Base-by-base conservation (phyloP, 1,140 invertebrate species). In the Cydia strobilella region DNA sequence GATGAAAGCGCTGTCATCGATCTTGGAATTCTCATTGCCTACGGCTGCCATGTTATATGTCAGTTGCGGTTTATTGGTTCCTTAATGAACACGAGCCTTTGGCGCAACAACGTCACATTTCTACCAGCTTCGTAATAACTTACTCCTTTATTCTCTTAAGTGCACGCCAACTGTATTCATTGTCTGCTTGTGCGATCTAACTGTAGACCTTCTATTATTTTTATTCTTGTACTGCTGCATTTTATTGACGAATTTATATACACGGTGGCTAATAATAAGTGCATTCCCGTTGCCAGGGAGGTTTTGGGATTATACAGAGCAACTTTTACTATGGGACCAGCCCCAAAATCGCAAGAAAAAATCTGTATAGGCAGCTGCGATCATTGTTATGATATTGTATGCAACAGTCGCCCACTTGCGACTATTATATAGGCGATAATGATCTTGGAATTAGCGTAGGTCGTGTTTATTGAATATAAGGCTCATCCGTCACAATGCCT, bases 371-470 rank as follows among this genome's bases (percentile, higher is more conserved):
- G 65, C 65, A 69, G 65, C 27, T 75, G 39, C n/a, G 73, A 51
- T 74, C 75, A 75, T 80, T 85, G 80, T 86, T 86, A 86, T 90
- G 82, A 87, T 90, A 90, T 88, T 86, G 85, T 86, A 85, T 84
- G 88, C 85, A 88, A 87, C 76, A 80, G 59, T 82, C 89, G 77
- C 89, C 89, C 82, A 91, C 89, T 80, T 72, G 42, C 31, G 65
- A 31, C 35, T 76, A 80, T 83, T 80, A 35, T 80, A 35, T 75
- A 85, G 79, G 77, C 82, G 85, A 87, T 91, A 91, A 91, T 92
- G 90, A 90, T 90, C 88, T 90, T 86, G 84, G 83, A 86, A 84
- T 85, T 82, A 74, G 86, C 87, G 89, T 92, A 89, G 89, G 89
- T 85, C 79, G 88, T 83, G 86, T 89, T 90, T 88, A 88, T 90